Conservation (phyloP, 2,113 vertebrate species). For the Callospermophilus lateralis region DNA sequence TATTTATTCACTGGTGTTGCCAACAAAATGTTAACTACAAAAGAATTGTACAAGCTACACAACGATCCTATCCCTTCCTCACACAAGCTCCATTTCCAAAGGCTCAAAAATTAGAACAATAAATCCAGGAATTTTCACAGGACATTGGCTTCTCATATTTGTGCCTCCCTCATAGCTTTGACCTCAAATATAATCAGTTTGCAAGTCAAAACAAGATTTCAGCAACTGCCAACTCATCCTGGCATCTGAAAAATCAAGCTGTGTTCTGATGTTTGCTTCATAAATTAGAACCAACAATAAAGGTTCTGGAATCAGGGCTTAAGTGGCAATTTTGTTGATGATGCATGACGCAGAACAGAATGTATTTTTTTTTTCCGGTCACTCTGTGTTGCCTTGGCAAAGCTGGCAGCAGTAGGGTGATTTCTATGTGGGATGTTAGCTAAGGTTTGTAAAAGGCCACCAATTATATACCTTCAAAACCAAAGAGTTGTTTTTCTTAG, state of each 20-base stretch:
- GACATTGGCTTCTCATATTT: background rate
- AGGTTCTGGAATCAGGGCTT: constrained; percentile 60
- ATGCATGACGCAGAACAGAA: constrained; percentile 66
- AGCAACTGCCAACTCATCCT: constrained; percentile 70
- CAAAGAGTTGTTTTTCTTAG: constrained; percentile 44
- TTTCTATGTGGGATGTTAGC: constrained; percentile 50
- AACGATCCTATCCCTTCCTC: background rate
- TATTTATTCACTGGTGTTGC: background rate
- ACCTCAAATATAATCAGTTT: constrained; percentile 64
- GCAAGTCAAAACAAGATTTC: constrained; percentile 72
- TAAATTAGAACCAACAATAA: constrained; percentile 75
- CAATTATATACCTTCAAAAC: constrained; percentile 37
- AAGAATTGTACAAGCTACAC: background rate
- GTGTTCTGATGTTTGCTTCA: constrained; percentile 69
- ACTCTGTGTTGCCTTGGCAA: background rate
- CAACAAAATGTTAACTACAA: constrained; percentile 8
- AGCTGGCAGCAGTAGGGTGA: background rate
- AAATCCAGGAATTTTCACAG: constrained; percentile 5
- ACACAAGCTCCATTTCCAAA: background rate
- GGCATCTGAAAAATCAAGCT: constrained; percentile 71
- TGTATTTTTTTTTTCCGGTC: background rate
- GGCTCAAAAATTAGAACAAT: constrained; percentile 7
- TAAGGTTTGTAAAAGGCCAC: constrained; percentile 57
- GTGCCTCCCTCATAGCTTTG: background rate
- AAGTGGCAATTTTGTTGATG: constrained; percentile 71